phyloP scores from a whole-genome alignment of 2,888 invertebrate genomes.

The Hololepta plana region DNA sequence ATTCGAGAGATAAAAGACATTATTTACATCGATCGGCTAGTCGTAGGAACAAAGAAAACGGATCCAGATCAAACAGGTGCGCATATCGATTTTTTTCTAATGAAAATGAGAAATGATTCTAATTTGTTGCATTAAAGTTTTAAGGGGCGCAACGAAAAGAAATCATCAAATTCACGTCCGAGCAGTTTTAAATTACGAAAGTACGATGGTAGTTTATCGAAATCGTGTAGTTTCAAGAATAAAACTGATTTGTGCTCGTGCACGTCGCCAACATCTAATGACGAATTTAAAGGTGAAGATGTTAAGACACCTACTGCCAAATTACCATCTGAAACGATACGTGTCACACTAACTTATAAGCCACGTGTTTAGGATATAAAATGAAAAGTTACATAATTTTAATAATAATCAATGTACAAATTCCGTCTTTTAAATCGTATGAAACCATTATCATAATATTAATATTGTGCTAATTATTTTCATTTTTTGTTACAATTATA shows the following conservation, averaged over 20 bases:
- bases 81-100: background rate
- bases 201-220: slow-evolving; percentile 20
- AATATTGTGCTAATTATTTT: no score
- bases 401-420: no score
- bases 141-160: slow-evolving; percentile 21
- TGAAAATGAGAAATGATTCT: background rate
- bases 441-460: no score
- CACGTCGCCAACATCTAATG: slow-evolving; percentile 12
- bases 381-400: no score
- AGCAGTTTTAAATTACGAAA: slow-evolving; percentile 26
- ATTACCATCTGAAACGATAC: slow-evolving; percentile 25
- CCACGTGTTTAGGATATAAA: slow-evolving; percentile 25
- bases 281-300: slow-evolving; percentile 8
- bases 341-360: slow-evolving; percentile 27
- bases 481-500: no score
- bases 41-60: slow-evolving; percentile 38
- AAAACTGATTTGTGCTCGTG: slow-evolving; percentile 25
- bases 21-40: slow-evolving; percentile 34
- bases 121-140: slow-evolving; percentile 16
- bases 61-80: slow-evolving; percentile 27
- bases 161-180: slow-evolving; percentile 20
- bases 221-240: slow-evolving; percentile 25
- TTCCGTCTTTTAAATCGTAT: no score
- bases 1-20: slow-evolving; percentile 34
- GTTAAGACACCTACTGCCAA: slow-evolving; percentile 13